Conservation (phyloP, 53 echinoderm and acorn worm species). For the Echinometra lucunter region DNA sequence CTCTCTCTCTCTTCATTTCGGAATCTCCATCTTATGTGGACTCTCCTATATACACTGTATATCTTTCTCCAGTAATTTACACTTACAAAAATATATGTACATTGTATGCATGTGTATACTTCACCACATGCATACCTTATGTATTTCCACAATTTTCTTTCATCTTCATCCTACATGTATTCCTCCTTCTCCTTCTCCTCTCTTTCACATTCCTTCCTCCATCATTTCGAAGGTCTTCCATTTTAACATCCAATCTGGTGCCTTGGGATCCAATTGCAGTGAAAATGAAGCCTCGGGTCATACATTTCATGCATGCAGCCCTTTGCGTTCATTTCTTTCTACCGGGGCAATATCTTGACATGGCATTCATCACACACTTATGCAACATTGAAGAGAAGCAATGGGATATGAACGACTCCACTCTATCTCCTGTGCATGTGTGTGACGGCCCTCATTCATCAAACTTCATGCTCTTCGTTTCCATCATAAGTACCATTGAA, state of each 20-base stretch:
- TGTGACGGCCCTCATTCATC: slow-evolving; percentile 10
- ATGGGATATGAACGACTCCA: neutral
- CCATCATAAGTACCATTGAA: neutral
- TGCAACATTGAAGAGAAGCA: neutral
- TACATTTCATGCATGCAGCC: neutral
- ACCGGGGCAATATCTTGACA: slow-evolving; percentile 26
- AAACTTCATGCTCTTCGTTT: neutral
- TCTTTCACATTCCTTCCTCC: neutral
- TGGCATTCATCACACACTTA: slow-evolving; percentile 24
- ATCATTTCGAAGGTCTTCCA: neutral
- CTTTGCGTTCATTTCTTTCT: neutral
- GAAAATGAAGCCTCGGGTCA: slow-evolving; percentile 5
- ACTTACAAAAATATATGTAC: neutral
- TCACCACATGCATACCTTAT: too few relatives aligned
- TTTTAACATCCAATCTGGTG: neutral
- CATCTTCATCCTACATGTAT: neutral
- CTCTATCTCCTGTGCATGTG: slow-evolving; percentile 22
- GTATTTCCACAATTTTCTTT: neutral
- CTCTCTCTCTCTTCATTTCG: neutral
- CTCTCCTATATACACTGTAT: neutral
- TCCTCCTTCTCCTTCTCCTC: neutral
- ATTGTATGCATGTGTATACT: too few relatives aligned
- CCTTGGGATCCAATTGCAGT: slow-evolving; percentile 2
- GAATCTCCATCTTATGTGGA: neutral
- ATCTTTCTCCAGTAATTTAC: neutral